Evolutionary conservation across 2,888 invertebrate genomes (phyloP), one percentile per base, ranked within the genome.

Genomic region (Lasioglossum zephyrum): DNA sequence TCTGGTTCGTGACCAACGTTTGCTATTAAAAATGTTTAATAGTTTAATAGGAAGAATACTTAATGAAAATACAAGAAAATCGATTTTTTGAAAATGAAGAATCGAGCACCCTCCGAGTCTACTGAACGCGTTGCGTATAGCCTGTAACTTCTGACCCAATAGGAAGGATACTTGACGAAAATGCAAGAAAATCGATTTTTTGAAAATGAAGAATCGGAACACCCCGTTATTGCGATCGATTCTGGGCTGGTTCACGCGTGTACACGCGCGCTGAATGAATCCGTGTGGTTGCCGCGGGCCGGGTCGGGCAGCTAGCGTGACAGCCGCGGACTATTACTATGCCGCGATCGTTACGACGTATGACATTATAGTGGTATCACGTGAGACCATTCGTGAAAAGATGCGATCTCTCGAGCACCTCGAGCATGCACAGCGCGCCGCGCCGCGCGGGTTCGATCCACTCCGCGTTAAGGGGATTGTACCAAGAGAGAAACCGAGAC

Each of bases 351-450:
- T 88, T 81, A 76, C 79, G 83, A 87, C 82, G 84, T 86, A 88
- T 78, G 87, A 86, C 82, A 87, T 90, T 90, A 89, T 84, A 83
- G 69, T 66, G 82, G 74, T 80, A 87, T 90, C 89, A 90, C 90
- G 90, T 84, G 89, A 90, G 90, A 78, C 73, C 79, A 79, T 87
- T 87, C 90, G 88, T 73, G 86, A 86, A 85, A 76, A 90, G 89
- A 90, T 90, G 91, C 91, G 86, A 90, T 90, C 90, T 90, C 88
- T 84, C 83, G 84, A 88, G 82, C 81, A 81, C 79, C 86, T 81
- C 83, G 83, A 70, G 84, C 91, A 84, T 87, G 90, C 91, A 87
- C 86, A 77, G 39, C 22, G 53, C 53, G 53, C 53, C 22, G 53
- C 22, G 53, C 9, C 36, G 66, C 36, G 36, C 18, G 66, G 69